phyloP scores from a whole-genome alignment of 2,888 invertebrate genomes.

The Tetragonula carbonaria region DNA sequence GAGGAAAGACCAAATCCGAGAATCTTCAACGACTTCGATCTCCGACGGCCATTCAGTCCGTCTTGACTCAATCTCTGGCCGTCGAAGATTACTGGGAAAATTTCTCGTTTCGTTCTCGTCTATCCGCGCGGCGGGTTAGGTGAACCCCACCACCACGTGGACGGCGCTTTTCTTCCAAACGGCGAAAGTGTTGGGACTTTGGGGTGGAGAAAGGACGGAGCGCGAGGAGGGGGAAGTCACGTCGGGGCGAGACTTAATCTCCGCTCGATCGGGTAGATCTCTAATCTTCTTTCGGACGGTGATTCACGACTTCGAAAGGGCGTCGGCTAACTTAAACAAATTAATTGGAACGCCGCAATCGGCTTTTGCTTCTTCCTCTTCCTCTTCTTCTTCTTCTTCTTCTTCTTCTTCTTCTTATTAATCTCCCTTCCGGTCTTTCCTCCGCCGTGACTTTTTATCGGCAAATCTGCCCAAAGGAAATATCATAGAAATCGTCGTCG shows the following conservation, averaged over 20 bases:
- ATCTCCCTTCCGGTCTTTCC: background rate
- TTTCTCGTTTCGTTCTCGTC: slow-evolving; percentile 60
- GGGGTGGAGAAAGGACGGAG: background rate
- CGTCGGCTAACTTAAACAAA: slow-evolving; percentile 46
- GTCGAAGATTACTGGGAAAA: slow-evolving; percentile 71
- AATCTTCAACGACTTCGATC: slow-evolving; percentile 63
- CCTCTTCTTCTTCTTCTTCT: background rate
- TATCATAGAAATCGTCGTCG: background rate
- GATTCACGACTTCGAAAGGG: slow-evolving; percentile 38
- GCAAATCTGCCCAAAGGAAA: background rate
- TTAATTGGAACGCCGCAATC: slow-evolving; percentile 53
- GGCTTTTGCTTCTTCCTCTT: background rate
- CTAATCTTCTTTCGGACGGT: slow-evolving; percentile 62
- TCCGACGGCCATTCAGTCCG: slow-evolving; percentile 65
- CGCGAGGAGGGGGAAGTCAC: background rate
- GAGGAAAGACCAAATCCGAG: slow-evolving; percentile 58
- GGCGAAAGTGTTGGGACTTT: background rate
- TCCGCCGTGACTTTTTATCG: slow-evolving; percentile 9
- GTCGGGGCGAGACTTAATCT: slow-evolving; percentile 58
- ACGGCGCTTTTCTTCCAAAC: background rate
- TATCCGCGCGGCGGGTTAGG: slow-evolving; percentile 25
- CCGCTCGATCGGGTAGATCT: slow-evolving; percentile 66
- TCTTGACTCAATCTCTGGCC: slow-evolving; percentile 65
- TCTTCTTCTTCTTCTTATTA: background rate
- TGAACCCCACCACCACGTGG: slow-evolving; percentile 22